Conservation (phyloP, 2,888 invertebrate species). For the Mythimna lalbum region DNA sequence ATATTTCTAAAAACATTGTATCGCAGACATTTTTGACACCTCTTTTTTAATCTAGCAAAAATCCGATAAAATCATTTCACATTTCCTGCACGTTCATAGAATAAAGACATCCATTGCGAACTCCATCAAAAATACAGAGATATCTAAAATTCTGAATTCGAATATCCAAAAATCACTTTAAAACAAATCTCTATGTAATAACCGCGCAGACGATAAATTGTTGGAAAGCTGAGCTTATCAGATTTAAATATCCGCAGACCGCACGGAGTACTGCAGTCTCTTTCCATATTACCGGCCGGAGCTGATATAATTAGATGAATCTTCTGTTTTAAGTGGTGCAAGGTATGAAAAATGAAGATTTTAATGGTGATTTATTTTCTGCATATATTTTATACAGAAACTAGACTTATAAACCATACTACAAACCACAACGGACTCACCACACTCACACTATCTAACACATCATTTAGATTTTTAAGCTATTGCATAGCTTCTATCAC, state of each 20-base stretch:
- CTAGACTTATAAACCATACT: too few relatives aligned
- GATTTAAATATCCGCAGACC: conserved; percentile 64
- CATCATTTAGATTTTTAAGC: too few relatives aligned
- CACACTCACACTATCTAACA: too few relatives aligned
- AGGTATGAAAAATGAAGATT: conserved; percentile 7
- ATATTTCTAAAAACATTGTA: too few relatives aligned
- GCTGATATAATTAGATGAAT: conserved; percentile 74
- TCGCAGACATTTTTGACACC: background rate
- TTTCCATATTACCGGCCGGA: conserved; percentile 71
- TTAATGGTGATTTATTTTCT: background rate
- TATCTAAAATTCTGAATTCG: conserved; percentile 50
- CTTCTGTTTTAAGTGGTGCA: conserved; percentile 45
- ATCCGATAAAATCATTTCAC: conserved; percentile 9
- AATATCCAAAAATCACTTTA: conserved; percentile 51
- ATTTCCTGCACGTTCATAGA: conserved; percentile 26
- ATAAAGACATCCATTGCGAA: conserved; percentile 43
- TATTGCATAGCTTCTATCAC: too few relatives aligned
- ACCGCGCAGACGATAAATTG: conserved; percentile 58
- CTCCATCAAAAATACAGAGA: conserved; percentile 40
- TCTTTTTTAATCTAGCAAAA: background rate
- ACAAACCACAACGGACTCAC: too few relatives aligned
- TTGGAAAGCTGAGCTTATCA: conserved; percentile 61
- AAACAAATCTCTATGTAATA: conserved; percentile 60
- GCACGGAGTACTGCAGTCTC: conserved; percentile 65
- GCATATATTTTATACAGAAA: too few relatives aligned